These are phyloP conservation scores for Notiomystis cincta DNA, from an alignment of 2,113 vertebrate genomes.

Conservation along the genomic window DNA sequence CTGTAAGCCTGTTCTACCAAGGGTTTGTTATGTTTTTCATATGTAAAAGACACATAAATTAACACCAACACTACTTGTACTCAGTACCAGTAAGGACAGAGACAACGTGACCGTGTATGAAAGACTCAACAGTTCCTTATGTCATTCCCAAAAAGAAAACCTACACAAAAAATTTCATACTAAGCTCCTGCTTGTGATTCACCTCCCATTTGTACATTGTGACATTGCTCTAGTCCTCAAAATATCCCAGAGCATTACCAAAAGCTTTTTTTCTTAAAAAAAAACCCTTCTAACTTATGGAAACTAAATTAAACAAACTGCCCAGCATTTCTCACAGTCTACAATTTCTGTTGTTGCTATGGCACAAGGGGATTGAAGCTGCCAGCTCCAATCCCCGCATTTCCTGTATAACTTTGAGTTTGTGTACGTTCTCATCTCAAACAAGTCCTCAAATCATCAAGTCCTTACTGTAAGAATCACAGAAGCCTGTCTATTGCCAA, in stretches of 20 bases:
- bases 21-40: background rate
- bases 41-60: background rate
- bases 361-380: background rate
- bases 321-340: background rate
- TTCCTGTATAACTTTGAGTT: background rate
- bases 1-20: background rate
- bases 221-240: background rate
- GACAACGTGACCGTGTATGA: accelerated
- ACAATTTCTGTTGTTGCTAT: background rate
- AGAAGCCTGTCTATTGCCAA: background rate
- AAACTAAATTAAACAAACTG: background rate
- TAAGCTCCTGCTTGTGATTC: background rate
- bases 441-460: background rate
- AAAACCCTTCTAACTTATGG: accelerated
- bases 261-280: background rate
- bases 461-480: accelerated
- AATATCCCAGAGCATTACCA: background rate
- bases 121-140: background rate
- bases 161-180: background rate
- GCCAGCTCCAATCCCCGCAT: background rate
- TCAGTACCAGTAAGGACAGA: background rate
- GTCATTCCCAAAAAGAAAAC: background rate
- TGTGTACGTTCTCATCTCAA: background rate
- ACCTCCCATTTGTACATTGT: background rate
- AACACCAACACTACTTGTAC: background rate